A percentile compares a stretch with the other conserved stretches of the same genome.
These are phyloP conservation scores for Agriotes lineatus DNA, from an alignment of 2,888 invertebrate species.

Conservation along the genomic window DNA sequence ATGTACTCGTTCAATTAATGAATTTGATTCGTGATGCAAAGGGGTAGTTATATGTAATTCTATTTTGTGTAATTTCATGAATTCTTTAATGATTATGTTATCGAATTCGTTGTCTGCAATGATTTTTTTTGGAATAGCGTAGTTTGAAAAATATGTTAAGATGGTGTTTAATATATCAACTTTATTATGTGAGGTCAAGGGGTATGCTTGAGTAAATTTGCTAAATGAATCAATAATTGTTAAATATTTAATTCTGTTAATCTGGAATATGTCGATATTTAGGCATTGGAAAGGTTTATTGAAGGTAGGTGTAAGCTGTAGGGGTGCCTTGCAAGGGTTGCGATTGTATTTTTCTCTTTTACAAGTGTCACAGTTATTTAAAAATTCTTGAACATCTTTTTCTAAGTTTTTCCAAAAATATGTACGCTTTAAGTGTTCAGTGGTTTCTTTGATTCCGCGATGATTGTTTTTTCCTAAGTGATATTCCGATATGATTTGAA, in stretches of 20 bases:
- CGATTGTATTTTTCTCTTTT: too few species aligned
- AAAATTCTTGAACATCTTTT: not conserved
- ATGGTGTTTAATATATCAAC: too few species aligned
- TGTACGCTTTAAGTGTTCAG: not conserved
- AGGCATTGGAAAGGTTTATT: not conserved
- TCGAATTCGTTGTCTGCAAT: not conserved
- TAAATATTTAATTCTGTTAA: too few species aligned
- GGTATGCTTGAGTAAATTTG: too few species aligned
- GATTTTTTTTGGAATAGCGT: not conserved
- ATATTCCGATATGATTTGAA: not conserved
- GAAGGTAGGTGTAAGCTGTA: not conserved
- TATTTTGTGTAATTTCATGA: not conserved
- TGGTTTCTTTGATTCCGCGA: not conserved
- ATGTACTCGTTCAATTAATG: not conserved
- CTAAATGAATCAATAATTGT: not conserved
- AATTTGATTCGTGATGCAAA: not conserved
- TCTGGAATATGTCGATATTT: too few species aligned
- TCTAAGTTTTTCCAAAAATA: not conserved
- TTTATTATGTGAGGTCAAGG: too few species aligned
- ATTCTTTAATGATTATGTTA: not conserved
- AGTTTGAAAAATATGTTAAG: not conserved
- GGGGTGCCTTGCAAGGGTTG: too few species aligned
- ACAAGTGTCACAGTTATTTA: not conserved
- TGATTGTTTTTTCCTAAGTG: slow-evolving; percentile 10
- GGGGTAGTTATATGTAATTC: not conserved